Evolutionary conservation across 2,797 vertebrate species (phyloP).

Genomic region (Brachyalestes nurse): DNA sequence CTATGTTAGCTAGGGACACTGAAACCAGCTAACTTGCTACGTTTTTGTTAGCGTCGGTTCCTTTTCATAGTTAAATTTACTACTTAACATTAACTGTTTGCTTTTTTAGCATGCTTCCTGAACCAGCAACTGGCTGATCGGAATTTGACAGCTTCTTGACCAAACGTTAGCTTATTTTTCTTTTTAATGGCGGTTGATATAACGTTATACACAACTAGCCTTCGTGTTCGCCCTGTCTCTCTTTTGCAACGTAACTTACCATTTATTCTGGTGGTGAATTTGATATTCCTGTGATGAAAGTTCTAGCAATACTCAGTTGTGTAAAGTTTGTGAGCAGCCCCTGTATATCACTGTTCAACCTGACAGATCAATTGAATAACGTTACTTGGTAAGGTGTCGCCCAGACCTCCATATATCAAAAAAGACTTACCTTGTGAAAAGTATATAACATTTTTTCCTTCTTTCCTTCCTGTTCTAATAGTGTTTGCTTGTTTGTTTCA

Average conservation of each 20-base stretch:
- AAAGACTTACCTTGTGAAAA: slow-evolving; percentile 11
- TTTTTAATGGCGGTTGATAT: too few relatives aligned
- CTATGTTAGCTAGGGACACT: background rate
- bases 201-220: background rate
- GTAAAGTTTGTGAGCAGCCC: background rate
- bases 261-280: background rate
- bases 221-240: background rate
- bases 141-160: background rate
- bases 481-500: background rate
- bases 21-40: background rate
- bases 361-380: background rate
- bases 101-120: background rate
- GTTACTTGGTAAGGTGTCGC: background rate
- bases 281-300: background rate
- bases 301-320: background rate
- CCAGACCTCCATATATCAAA: background rate
- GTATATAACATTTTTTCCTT: background rate
- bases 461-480: slow-evolving; percentile 4
- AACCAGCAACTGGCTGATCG: background rate
- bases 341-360: background rate
- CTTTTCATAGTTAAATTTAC: background rate
- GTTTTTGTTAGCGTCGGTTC: background rate
- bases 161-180: too few relatives aligned
- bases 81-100: background rate
- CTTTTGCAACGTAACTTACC: background rate